A percentile compares a stretch with the other conserved stretches of the same genome.
Conservation (phyloP, 2,797 vertebrate genomes). For the Thaleichthys pacificus region DNA sequence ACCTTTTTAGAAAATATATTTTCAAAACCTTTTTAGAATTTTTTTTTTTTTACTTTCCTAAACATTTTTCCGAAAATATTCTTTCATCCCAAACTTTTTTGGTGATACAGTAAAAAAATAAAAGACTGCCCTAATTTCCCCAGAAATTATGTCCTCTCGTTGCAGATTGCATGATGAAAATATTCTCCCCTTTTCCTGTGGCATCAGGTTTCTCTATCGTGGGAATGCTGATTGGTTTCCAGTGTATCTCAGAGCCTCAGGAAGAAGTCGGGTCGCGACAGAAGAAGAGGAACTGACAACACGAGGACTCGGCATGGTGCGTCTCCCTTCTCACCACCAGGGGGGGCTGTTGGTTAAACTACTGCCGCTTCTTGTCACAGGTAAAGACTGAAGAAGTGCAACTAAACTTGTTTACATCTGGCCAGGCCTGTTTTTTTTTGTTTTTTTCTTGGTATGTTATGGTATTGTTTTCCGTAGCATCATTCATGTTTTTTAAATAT, state of each 20-base stretch:
- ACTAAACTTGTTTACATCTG: not conserved
- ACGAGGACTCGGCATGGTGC: conserved; percentile 1
- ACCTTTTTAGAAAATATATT: too few species aligned
- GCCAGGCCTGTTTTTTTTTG: too few species aligned
- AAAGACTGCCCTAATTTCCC: too few species aligned
- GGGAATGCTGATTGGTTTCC: conserved; percentile 90
- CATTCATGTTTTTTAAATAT: not conserved
- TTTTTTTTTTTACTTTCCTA: too few species aligned
- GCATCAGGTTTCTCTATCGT: conserved; percentile 86
- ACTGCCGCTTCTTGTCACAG: conserved; percentile 28
- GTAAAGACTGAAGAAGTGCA: not conserved
- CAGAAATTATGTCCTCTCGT: too few species aligned
- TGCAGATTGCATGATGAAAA: not conserved
- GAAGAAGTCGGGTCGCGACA: conserved; percentile 76
- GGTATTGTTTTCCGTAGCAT: not conserved
- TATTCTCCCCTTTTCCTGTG: conserved; percentile 23
- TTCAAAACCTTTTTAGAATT: too few species aligned
- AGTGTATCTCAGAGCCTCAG: conserved; percentile 77
- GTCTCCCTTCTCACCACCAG: conserved; percentile 15
- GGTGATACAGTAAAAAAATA: too few species aligned
- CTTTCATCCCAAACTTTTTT: too few species aligned
- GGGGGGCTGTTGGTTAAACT: conserved; percentile 13
- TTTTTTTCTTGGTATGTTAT: not conserved
- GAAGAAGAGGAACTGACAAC: conserved; percentile 89
- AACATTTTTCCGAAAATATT: too few species aligned